Percentiles rank a stretch among this genome's conserved stretches.
phyloP scores from a whole-genome alignment of 1,140 invertebrate genomes.

The Rhopalosiphum maidis region DNA sequence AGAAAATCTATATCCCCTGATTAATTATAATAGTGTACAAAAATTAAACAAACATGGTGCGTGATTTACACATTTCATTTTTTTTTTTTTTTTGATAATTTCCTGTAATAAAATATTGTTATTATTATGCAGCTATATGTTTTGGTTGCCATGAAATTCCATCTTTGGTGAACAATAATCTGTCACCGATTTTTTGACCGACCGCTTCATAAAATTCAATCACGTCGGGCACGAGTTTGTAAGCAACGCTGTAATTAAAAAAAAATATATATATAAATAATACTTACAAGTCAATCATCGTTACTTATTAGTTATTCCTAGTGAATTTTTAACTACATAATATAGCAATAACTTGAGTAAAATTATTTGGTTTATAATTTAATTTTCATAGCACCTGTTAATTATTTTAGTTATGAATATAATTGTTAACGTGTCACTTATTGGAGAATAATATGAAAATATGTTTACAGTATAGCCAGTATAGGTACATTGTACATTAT shows the following conservation, averaged over 20 bases:
- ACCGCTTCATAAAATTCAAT: slow-evolving; percentile 62
- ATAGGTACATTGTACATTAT: too few relatives aligned
- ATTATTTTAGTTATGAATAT: background rate
- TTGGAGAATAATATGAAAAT: background rate
- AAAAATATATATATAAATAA: background rate
- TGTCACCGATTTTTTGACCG: slow-evolving; percentile 61
- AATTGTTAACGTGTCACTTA: background rate
- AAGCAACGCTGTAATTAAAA: slow-evolving; percentile 61
- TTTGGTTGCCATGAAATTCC: slow-evolving; percentile 54
- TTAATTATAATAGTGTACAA: slow-evolving; percentile 1
- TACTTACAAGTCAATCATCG: background rate
- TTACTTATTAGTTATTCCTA: background rate
- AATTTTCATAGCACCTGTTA: background rate
- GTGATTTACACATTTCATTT: background rate
- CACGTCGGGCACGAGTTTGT: slow-evolving; percentile 61
- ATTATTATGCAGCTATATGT: slow-evolving; percentile 57
- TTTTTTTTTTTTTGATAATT: background rate
- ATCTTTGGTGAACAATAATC: slow-evolving; percentile 60
- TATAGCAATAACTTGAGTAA: background rate
- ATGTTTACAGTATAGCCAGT: too few relatives aligned
- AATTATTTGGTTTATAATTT: background rate
- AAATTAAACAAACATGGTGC: slow-evolving; percentile 26
- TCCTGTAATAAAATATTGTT: background rate
- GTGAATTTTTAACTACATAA: background rate
- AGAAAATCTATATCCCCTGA: background rate